Evolutionary conservation across 2,888 invertebrate species (phyloP).

Genomic region (Microplitis deprimator): DNA sequence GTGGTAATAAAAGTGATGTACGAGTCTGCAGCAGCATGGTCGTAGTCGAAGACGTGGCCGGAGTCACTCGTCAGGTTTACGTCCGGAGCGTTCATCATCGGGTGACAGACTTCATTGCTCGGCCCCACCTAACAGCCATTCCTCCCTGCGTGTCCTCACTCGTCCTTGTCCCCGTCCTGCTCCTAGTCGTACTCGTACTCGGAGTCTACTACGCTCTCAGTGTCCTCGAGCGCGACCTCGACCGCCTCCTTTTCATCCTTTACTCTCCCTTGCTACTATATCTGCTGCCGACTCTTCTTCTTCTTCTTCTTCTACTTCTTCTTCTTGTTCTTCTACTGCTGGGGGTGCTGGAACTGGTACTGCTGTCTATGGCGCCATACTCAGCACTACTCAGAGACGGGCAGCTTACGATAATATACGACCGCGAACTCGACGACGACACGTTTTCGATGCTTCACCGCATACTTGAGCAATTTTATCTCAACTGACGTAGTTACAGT

Average conservation of each 20-base stretch:
- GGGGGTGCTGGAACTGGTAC: slow-evolving; percentile 24
- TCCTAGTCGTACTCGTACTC: not conserved
- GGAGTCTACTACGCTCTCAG: too few relatives aligned
- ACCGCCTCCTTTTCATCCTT: slow-evolving; percentile 20
- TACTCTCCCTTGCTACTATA: not conserved
- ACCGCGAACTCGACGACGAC: slow-evolving; percentile 59
- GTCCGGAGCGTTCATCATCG: slow-evolving; percentile 65
- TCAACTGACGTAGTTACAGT: slow-evolving; percentile 11
- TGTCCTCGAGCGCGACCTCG: slow-evolving; percentile 47
- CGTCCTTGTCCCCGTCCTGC: not conserved
- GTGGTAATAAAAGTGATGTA: slow-evolving; percentile 64
- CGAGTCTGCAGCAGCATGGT: slow-evolving; percentile 58
- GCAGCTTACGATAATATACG: slow-evolving; percentile 59
- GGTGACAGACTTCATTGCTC: slow-evolving; percentile 66
- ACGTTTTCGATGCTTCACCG: slow-evolving; percentile 61
- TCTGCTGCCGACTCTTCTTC: not conserved
- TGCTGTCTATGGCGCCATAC: slow-evolving; percentile 52
- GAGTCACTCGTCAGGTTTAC: slow-evolving; percentile 67
- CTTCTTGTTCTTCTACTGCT: slow-evolving; percentile 39
- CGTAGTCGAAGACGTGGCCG: slow-evolving; percentile 58
- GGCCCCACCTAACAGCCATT: slow-evolving; percentile 57
- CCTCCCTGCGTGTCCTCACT: slow-evolving; percentile 52
- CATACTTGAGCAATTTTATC: slow-evolving; percentile 56
- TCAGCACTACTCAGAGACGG: slow-evolving; percentile 52
- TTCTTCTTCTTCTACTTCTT: slow-evolving; percentile 16